These are phyloP conservation scores for Myotis findleyi DNA, from an alignment of 2,797 vertebrate species.

Conservation along the genomic window DNA sequence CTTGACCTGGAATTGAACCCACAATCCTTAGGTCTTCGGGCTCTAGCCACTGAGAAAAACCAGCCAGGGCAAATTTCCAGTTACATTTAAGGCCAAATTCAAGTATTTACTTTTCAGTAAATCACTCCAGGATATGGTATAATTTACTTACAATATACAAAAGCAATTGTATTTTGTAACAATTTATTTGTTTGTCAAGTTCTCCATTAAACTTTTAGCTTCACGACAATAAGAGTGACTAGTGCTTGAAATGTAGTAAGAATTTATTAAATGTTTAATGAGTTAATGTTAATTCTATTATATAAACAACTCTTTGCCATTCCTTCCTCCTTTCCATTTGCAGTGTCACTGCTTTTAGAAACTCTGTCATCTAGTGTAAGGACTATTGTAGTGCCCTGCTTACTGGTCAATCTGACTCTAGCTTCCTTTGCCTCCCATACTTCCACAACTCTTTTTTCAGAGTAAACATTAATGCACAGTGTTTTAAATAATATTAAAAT, in stretches of 20 bases:
- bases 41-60: too few relatives aligned
- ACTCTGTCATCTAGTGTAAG: too few relatives aligned
- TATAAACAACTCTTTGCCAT: background rate
- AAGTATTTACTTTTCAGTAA: background rate
- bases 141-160: background rate
- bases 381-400: background rate
- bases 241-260: background rate
- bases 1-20: too few relatives aligned
- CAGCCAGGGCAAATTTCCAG: background rate
- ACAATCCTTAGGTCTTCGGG: too few relatives aligned
- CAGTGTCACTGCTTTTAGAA: background rate
- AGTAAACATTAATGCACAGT: background rate
- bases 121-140: background rate
- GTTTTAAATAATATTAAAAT: background rate
- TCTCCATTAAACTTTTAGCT: background rate
- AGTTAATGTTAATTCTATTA: background rate
- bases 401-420: background rate
- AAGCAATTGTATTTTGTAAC: background rate
- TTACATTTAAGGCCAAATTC: background rate
- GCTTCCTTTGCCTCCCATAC: background rate
- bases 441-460: background rate
- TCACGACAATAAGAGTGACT: background rate
- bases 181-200: background rate
- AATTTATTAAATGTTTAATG: background rate
- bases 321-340: too few relatives aligned